phyloP scores from a whole-genome alignment of 2,888 invertebrate species.

The Lymantria monacha region DNA sequence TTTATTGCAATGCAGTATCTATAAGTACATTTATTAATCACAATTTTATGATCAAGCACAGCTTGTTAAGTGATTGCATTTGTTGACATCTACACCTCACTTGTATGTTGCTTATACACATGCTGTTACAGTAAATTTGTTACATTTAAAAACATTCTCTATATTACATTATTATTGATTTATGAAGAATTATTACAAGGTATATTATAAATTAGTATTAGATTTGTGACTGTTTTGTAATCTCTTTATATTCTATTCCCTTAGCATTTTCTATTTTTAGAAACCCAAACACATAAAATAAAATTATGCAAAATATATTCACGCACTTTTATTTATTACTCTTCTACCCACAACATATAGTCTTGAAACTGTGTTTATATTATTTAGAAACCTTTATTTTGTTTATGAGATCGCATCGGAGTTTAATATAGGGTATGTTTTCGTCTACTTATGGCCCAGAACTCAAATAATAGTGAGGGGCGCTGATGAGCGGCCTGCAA shows the following conservation, averaged over 20 bases:
- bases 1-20: constrained; percentile 36
- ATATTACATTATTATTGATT: neutral
- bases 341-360: too few relatives aligned
- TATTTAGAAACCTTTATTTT: too few relatives aligned
- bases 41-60: constrained; percentile 33
- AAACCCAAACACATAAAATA: constrained; percentile 64
- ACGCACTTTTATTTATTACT: constrained; percentile 23
- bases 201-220: constrained; percentile 42
- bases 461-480: too few relatives aligned
- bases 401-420: too few relatives aligned
- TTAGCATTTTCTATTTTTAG: constrained; percentile 78
- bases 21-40: constrained; percentile 25
- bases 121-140: constrained; percentile 14
- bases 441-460: too few relatives aligned
- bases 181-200: constrained; percentile 25
- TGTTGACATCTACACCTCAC: constrained; percentile 50
- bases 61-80: constrained; percentile 44
- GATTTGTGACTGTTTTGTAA: constrained; percentile 69
- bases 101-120: constrained; percentile 38
- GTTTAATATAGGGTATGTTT: too few relatives aligned
- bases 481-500: too few relatives aligned
- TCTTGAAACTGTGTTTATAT: too few relatives aligned
- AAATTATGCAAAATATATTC: constrained; percentile 42
- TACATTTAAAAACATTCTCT: constrained; percentile 3
- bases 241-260: constrained; percentile 66